Conservation (phyloP, 2,888 invertebrate genomes). For the Eretmocerus hayati region DNA sequence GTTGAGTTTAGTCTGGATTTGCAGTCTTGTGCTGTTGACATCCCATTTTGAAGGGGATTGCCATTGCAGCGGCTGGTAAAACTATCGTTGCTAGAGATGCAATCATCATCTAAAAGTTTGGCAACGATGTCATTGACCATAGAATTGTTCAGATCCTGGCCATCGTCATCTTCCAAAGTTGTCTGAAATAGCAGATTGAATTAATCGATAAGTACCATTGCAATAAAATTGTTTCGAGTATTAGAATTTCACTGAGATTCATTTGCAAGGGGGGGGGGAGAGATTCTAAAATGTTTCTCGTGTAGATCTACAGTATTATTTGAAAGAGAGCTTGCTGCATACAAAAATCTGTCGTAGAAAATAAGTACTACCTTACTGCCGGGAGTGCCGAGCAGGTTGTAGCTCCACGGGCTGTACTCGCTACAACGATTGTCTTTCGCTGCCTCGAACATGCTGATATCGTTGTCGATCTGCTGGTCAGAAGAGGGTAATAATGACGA, state of each 20-base stretch:
- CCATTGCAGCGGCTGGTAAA: conserved; percentile 35
- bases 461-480: conserved; percentile 31
- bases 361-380: conserved; percentile 29
- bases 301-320: too few relatives aligned
- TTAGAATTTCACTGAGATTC: too few relatives aligned
- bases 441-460: conserved; percentile 39
- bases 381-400: conserved; percentile 34
- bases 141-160: conserved; percentile 49
- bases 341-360: too few relatives aligned
- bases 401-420: conserved; percentile 41
- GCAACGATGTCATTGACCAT: conserved; percentile 61
- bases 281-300: too few relatives aligned
- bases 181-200: too few relatives aligned
- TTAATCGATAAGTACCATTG: too few relatives aligned
- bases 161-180: conserved; percentile 42
- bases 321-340: too few relatives aligned
- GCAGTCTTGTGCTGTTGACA: conserved; percentile 16
- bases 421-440: conserved; percentile 34
- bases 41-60: conserved; percentile 24
- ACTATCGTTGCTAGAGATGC: conserved; percentile 35
- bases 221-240: too few relatives aligned
- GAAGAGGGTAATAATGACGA: neutral
- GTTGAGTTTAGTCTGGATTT: conserved; percentile 15
- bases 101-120: conserved; percentile 58
- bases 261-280: too few relatives aligned